Conservation (phyloP, 2,888 invertebrate species). For the Lutraria lutraria region DNA sequence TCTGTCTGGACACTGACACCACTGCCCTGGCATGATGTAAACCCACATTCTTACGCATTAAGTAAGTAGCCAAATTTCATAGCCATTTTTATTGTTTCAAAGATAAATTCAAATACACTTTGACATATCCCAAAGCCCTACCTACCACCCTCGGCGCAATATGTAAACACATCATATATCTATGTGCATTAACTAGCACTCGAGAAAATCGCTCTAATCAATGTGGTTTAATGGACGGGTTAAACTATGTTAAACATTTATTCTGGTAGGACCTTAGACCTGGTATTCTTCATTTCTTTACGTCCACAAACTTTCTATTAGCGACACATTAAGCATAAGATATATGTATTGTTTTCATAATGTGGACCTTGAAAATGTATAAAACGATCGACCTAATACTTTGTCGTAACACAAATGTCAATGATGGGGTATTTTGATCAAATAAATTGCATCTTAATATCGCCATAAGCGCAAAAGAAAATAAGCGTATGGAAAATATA, state of each 20-base stretch:
- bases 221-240: not conserved
- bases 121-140: constrained; percentile 22
- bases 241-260: constrained; percentile 21
- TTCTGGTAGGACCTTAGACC: constrained; percentile 11
- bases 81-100: constrained; percentile 37
- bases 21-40: not conserved
- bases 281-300: not conserved
- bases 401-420: not conserved
- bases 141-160: constrained; percentile 32
- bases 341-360: not conserved
- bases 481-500: not conserved
- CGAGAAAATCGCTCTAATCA: constrained; percentile 30
- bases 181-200: constrained; percentile 25
- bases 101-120: constrained; percentile 29
- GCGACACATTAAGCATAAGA: not conserved
- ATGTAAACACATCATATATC: constrained; percentile 26
- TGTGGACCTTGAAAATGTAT: not conserved
- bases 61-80: constrained; percentile 34
- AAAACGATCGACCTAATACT: not conserved
- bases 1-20: constrained; percentile 8
- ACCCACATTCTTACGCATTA: constrained; percentile 10
- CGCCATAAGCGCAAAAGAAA: not conserved
- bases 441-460: not conserved
- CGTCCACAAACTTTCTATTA: not conserved
- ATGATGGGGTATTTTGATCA: not conserved